A percentile compares a stretch with the other conserved stretches of the same genome.
phyloP scores from a whole-genome alignment of 2,113 vertebrate species.

The Callocephalon fimbriatum region DNA sequence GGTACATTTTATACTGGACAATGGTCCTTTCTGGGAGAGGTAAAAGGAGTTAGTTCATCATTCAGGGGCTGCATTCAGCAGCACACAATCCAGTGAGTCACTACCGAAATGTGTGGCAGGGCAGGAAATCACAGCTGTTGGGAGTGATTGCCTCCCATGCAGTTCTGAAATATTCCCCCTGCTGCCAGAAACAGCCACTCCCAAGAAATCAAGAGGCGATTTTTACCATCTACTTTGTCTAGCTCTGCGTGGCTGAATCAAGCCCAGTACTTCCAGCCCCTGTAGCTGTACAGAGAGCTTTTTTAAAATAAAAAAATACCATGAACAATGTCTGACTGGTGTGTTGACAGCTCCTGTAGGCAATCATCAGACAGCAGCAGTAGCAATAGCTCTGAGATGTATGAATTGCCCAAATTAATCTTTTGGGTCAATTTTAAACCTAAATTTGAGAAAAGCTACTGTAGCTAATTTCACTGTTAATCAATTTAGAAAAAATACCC shows the following conservation, averaged over 20 bases:
- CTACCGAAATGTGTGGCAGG: not conserved
- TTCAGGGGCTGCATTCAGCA: constrained; percentile 28
- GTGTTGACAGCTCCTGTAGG: not conserved
- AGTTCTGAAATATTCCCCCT: not conserved
- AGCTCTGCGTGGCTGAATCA: not conserved
- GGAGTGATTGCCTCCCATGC: not conserved
- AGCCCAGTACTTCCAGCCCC: not conserved
- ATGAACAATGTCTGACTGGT: accelerated
- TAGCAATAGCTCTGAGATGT: not conserved
- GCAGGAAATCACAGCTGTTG: constrained; percentile 41
- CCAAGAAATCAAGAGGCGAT: not conserved
- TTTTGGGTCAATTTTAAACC: not conserved
- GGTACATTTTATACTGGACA: constrained; percentile 9
- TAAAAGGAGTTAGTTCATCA: not conserved
- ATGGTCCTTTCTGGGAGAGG: constrained; percentile 36
- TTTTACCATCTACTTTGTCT: not conserved
- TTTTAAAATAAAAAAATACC: not conserved
- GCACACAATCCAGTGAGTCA: constrained; percentile 42
- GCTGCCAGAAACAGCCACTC: not conserved
- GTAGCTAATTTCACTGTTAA: constrained; percentile 12
- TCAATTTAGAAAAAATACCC: not conserved
- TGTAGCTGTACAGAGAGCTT: not conserved
- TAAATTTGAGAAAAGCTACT: not conserved
- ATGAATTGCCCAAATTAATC: constrained; percentile 1
- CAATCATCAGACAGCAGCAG: not conserved